Evolutionary conservation across 2,113 vertebrate species (phyloP).

Genomic region (Desmodus rotundus): DNA sequence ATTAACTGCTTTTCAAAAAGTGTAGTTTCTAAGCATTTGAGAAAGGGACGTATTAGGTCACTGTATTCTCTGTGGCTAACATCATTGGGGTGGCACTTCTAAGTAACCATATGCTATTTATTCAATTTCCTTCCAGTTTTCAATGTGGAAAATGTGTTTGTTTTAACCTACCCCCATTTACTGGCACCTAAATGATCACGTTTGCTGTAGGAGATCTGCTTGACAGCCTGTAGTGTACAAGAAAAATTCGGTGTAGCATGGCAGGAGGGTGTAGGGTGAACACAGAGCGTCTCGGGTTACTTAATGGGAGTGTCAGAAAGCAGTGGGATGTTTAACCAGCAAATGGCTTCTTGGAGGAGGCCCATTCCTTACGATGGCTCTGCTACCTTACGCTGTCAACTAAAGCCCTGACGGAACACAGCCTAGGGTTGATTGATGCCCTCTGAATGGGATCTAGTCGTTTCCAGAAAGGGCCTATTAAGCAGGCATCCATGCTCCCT

Average conservation of each 20-base stretch:
- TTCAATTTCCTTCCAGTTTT: constrained; percentile 36
- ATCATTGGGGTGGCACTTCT: neutral
- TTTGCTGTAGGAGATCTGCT: neutral
- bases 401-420: constrained; percentile 1
- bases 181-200: constrained; percentile 12
- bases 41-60: neutral
- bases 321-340: constrained; percentile 14
- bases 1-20: constrained; percentile 44
- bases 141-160: constrained; percentile 28
- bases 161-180: neutral
- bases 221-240: neutral
- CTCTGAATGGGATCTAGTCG: constrained; percentile 34
- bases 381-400: neutral
- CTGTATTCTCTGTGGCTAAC: neutral
- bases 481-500: constrained; percentile 54
- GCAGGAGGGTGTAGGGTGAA: neutral
- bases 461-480: constrained; percentile 61
- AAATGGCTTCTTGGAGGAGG: neutral
- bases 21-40: neutral
- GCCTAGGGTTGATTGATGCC: constrained; percentile 15
- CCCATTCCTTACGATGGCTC: neutral
- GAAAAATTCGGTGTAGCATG: neutral
- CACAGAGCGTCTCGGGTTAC: neutral
- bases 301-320: neutral
- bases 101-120: neutral